phyloP scores from a whole-genome alignment of 2,113 vertebrate genomes.

The Bagarius yarrelli region DNA sequence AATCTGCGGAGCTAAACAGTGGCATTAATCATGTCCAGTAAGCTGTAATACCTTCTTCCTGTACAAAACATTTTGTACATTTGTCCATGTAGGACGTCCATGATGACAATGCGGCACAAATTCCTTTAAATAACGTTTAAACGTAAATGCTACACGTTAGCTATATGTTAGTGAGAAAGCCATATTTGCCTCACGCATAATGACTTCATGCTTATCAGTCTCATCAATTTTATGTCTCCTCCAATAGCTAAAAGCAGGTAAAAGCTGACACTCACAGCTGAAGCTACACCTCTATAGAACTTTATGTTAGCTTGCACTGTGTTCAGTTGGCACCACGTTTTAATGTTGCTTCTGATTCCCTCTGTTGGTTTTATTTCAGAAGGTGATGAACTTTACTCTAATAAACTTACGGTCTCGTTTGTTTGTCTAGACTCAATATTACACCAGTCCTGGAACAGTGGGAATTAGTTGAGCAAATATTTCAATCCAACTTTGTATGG shows the following conservation, averaged over 20 bases:
- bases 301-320: conserved; percentile 52
- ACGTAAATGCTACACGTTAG: neutral
- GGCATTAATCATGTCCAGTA: conserved; percentile 27
- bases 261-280: neutral
- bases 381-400: conserved; percentile 40
- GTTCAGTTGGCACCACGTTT: conserved; percentile 44
- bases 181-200: conserved; percentile 42
- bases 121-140: too few species aligned
- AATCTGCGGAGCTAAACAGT: conserved; percentile 48
- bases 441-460: neutral
- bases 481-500: neutral
- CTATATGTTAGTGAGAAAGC: neutral
- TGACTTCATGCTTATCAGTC: conserved; percentile 38
- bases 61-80: neutral
- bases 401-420: neutral
- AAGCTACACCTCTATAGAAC: conserved; percentile 41
- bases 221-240: conserved; percentile 49
- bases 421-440: neutral
- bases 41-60: neutral
- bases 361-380: conserved; percentile 54
- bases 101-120: neutral
- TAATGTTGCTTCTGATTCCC: conserved; percentile 54
- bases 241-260: neutral
- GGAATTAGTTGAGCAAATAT: neutral
- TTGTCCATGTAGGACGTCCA: neutral